Percentiles rank a stretch among this genome's conserved stretches.
These are phyloP conservation scores for Toxostoma redivivum DNA, from an alignment of 2,113 vertebrate species.

Conservation along the genomic window DNA sequence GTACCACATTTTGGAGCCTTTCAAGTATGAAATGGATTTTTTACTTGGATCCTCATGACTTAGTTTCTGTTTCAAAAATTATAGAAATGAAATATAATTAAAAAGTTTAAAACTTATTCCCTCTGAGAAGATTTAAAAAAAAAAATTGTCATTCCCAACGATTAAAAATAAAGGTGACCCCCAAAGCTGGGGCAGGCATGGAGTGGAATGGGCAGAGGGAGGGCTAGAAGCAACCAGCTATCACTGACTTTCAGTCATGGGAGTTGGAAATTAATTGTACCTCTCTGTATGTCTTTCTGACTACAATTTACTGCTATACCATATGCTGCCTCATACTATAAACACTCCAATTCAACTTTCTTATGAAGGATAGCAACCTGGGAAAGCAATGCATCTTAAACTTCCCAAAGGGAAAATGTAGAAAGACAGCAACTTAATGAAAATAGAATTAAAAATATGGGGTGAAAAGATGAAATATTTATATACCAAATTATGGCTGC, in stretches of 20 bases:
- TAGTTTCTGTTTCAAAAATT: neutral
- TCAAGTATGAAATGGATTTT: conserved; percentile 1
- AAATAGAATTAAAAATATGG: neutral
- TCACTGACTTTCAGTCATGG: neutral
- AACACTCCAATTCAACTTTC: neutral
- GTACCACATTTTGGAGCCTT: neutral
- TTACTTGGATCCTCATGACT: neutral
- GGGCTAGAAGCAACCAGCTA: neutral
- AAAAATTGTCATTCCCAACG: neutral
- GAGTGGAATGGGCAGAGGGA: neutral
- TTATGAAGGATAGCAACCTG: neutral
- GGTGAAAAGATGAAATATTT: neutral
- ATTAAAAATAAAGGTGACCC: neutral
- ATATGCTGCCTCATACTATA: neutral
- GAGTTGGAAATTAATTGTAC: neutral
- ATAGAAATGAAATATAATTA: neutral
- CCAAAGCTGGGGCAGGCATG: neutral
- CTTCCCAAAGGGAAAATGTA: neutral
- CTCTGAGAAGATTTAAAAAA: no score
- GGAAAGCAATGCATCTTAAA: neutral
- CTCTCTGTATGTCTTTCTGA: neutral
- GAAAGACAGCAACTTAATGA: neutral
- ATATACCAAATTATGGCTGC: neutral
- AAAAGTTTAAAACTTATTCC: neutral
- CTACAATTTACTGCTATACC: neutral